phyloP scores from a whole-genome alignment of 2,113 vertebrate genomes.

The Anhinga anhinga region DNA sequence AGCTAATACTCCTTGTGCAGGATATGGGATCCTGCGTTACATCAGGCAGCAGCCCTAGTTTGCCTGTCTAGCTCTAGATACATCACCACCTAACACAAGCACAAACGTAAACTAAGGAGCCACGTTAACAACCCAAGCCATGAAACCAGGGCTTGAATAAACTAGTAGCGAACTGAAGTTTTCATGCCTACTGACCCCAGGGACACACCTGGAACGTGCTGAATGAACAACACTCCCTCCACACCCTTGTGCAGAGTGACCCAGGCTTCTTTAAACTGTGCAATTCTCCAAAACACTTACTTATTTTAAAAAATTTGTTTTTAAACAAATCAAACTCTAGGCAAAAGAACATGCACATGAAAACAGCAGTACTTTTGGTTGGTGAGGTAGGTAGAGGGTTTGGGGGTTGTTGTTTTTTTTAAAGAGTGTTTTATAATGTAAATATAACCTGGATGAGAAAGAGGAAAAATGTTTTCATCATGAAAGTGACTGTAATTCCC shows the following conservation, averaged over 20 bases:
- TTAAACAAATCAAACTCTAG: neutral
- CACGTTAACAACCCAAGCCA: neutral
- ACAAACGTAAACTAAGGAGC: neutral
- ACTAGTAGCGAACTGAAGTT: neutral
- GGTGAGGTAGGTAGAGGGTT: neutral
- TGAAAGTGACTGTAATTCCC: constrained; percentile 32
- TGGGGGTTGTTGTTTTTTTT: neutral
- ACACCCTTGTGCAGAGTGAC: neutral
- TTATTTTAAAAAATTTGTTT: neutral
- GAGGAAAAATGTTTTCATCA: constrained; percentile 47
- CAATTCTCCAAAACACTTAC: neutral
- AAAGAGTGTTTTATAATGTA: neutral
- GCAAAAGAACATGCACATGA: neutral
- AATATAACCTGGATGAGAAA: neutral
- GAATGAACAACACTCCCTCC: neutral
- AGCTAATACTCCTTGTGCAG: neutral
- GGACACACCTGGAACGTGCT: neutral
- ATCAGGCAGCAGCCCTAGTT: neutral
- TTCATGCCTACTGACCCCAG: neutral
- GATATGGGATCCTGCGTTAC: accelerated
- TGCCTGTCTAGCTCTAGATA: neutral
- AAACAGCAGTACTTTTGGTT: neutral
- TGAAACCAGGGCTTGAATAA: neutral
- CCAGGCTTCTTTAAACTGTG: neutral
- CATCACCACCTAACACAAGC: neutral